Conservation (phyloP, 2,113 vertebrate genomes). For the Aptenodytes forsteri region DNA sequence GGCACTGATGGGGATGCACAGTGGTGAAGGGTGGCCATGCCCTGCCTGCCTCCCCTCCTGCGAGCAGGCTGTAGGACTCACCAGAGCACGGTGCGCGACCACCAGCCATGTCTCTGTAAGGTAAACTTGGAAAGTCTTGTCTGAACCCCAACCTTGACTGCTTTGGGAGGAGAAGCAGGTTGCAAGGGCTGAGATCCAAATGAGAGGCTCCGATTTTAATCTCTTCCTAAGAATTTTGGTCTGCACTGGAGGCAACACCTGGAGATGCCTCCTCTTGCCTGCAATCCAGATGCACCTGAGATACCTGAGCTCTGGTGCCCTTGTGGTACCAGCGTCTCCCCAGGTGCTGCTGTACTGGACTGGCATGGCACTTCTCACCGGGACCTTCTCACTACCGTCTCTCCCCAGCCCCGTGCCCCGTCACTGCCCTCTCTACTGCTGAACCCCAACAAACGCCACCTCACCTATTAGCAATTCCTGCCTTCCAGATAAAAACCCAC, state of each 20-base stretch:
- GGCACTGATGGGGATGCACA: too few species aligned
- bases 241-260: not conserved
- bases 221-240: not conserved
- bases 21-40: not conserved
- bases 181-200: not conserved
- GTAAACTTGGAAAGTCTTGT: not conserved
- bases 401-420: too few species aligned
- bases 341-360: not conserved
- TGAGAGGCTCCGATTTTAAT: not conserved
- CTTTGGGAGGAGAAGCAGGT: not conserved
- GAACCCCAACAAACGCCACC: not conserved
- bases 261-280: not conserved
- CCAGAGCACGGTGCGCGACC: not conserved
- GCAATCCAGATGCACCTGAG: not conserved
- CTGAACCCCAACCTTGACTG: not conserved
- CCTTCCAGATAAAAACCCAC: not conserved
- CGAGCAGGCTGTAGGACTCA: accelerated
- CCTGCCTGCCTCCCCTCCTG: not conserved
- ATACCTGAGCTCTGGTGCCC: not conserved
- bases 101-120: accelerated
- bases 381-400: not conserved
- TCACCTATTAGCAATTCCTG: not conserved
- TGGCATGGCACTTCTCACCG: not conserved
- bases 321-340: not conserved
- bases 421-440: not conserved